Percentiles rank a stretch among this genome's conserved stretches.
Evolutionary conservation across 2,797 vertebrate genomes (phyloP).

Genomic region (Bovichtus diacanthus): DNA sequence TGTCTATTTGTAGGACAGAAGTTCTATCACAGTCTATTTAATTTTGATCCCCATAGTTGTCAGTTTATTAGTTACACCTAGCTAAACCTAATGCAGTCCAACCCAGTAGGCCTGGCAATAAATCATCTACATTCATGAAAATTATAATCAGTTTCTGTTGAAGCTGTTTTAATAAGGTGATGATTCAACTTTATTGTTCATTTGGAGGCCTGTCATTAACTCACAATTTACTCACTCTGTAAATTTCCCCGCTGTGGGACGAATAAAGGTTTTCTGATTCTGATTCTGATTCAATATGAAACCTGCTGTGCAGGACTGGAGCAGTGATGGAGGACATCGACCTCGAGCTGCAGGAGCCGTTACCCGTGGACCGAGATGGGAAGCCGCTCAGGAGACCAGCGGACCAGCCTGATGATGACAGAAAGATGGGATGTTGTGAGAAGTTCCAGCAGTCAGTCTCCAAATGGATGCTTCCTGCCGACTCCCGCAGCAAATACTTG

Average conservation of each 20-base stretch:
- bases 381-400: accelerated
- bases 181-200: neutral
- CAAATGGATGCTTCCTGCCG: conserved; percentile 90
- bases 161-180: neutral
- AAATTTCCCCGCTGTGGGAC: no score
- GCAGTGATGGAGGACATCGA: conserved; percentile 72
- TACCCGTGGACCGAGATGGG: conserved; percentile 61
- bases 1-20: neutral
- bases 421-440: conserved; percentile 67
- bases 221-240: no score
- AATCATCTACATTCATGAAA: neutral
- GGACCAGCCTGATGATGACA: conserved; percentile 13
- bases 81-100: neutral
- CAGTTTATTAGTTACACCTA: neutral
- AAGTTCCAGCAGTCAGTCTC: conserved; percentile 86
- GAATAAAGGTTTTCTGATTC: no score
- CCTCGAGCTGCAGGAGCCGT: conserved; percentile 71
- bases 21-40: neutral
- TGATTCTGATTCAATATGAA: no score
- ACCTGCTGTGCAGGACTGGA: conserved; percentile 4
- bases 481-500: conserved; percentile 80
- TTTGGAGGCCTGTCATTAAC: neutral
- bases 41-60: neutral
- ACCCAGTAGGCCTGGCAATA: neutral
- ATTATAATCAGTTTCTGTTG: neutral